These are phyloP conservation scores for Microplitis mediator DNA, from an alignment of 1,140 invertebrate genomes.

Conservation along the genomic window DNA sequence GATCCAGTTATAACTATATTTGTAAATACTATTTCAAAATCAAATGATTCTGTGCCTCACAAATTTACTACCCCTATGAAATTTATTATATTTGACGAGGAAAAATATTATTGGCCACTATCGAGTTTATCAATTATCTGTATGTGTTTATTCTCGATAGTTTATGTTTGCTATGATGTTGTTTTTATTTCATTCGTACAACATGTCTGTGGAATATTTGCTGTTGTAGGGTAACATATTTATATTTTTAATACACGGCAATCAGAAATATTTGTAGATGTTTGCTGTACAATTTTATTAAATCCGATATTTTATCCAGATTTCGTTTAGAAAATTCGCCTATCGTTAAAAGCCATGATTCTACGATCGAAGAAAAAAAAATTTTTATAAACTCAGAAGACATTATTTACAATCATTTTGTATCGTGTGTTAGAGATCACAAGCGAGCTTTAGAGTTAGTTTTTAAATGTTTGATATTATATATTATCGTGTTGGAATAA, in stretches of 20 bases:
- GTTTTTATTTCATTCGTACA: constrained; percentile 22
- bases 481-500: too few species aligned
- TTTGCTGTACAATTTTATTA: too few species aligned
- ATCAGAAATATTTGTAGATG: too few species aligned
- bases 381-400: neutral
- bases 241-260: too few species aligned
- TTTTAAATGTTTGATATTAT: too few species aligned
- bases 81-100: constrained; percentile 9
- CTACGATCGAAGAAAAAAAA: neutral
- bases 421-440: neutral
- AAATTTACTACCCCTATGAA: too few species aligned
- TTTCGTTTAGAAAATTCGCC: too few species aligned
- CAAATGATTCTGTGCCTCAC: too few species aligned
- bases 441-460: neutral
- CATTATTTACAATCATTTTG: neutral
- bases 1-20: too few species aligned
- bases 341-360: too few species aligned
- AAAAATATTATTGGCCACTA: constrained; percentile 29
- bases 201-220: constrained; percentile 33
- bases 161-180: constrained; percentile 17
- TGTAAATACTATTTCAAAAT: too few species aligned
- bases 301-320: too few species aligned
- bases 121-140: constrained; percentile 3
- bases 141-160: neutral
- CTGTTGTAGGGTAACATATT: neutral